These are phyloP conservation scores for Brachionus manjavacas DNA, from an alignment of 1,140 invertebrate genomes.

Conservation along the genomic window DNA sequence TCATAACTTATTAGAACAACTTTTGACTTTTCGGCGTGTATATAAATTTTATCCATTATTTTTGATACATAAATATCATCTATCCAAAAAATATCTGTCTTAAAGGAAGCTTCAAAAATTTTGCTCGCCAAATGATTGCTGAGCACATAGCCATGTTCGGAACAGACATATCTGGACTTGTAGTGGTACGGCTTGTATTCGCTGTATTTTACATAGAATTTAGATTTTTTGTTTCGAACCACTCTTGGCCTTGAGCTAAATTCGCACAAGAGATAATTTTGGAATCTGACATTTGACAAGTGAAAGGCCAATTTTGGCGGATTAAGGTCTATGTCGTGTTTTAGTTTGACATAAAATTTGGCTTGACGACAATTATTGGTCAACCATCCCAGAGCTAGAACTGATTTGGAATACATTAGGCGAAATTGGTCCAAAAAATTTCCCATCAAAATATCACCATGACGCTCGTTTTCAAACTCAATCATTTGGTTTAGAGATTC, in stretches of 20 bases:
- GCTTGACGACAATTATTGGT: background rate
- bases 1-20: background rate
- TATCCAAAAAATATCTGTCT: background rate
- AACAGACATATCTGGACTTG: background rate
- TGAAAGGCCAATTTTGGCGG: background rate
- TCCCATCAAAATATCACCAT: conserved; percentile 7
- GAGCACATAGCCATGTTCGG: background rate
- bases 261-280: background rate
- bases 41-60: background rate
- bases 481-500: conserved; percentile 18
- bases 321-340: background rate
- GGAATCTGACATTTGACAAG: background rate
- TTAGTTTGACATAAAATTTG: background rate
- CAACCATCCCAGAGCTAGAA: background rate
- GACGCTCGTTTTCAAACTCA: background rate
- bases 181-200: background rate
- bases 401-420: background rate
- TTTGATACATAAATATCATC: conserved; percentile 7
- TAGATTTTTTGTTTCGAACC: background rate
- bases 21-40: background rate
- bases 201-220: background rate
- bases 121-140: background rate
- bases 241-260: background rate
- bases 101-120: background rate
- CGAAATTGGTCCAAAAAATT: background rate